Evolutionary conservation across 2,797 vertebrate genomes (phyloP), one percentile per base, ranked within the genome.

Genomic region (Danio kyathit): DNA sequence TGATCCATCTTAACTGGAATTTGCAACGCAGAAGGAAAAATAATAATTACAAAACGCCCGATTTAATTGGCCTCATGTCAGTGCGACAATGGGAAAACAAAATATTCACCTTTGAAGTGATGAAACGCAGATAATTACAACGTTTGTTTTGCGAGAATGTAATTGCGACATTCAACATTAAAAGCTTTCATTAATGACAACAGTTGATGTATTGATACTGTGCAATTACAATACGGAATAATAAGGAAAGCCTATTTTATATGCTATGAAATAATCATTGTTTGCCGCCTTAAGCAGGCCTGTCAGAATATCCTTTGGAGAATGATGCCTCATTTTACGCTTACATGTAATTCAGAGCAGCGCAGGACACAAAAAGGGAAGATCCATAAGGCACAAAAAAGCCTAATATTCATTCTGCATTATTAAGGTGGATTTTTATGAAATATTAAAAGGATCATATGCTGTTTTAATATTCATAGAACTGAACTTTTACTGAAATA

Each of bases 391-490:
- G 86, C 88, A 84, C 88, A 83, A 80, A 78, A 69, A 89, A 89
- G 89, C 89, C 89, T 86, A 88, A 93, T 92, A 87, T 89, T 87
- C 84, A 90, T 89, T 92, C 87, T 95, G 92, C 90, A 94, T 94
- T 94, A 94, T 95, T 93, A 92, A 93, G 89, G 90, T 91, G 87
- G 87, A 91, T 90, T 91, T 90, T 90, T 91, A 95, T 95, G 82
- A 94, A 94, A 93, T 91, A 94, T 95, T 94, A 90, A 94, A 90
- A 87, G 88, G 89, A 93, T 93, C 88, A 93, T 93, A 90, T 92
- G 90, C 86, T 88, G 87, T 88, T 94, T 92, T 94, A 94, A 94
- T 94, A 94, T 94, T 94, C 91, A 94, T 95, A 93, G 91, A 94
- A 94, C 90, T 94, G 91, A 94, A 94, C 94, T 94, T 85, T 95